Evolutionary conservation across 2,797 vertebrate genomes (phyloP).

Genomic region (Brachymystax lenok): DNA sequence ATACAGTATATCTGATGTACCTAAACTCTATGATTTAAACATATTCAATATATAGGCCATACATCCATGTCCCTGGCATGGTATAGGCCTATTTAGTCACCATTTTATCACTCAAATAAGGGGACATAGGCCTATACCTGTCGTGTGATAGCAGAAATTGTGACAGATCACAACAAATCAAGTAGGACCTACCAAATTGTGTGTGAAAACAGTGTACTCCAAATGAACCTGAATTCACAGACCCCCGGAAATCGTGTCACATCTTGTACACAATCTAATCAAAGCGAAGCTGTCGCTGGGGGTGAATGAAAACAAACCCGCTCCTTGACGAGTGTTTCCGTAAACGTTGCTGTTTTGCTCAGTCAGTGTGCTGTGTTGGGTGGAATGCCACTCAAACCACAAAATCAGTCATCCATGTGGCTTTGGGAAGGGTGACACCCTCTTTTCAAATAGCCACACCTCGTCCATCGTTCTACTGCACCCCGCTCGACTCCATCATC

Average conservation of each 20-base stretch:
- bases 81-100: not conserved
- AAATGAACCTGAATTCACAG: slow-evolving; percentile 35
- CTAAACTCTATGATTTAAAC: not conserved
- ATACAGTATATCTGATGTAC: too few species aligned
- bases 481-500: slow-evolving; percentile 46
- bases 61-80: not conserved
- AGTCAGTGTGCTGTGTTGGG: slow-evolving; percentile 40
- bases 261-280: slow-evolving; percentile 49
- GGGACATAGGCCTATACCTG: slow-evolving; percentile 18
- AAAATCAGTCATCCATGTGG: slow-evolving; percentile 47
- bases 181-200: slow-evolving; percentile 42
- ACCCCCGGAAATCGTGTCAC: slow-evolving; percentile 50
- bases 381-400: slow-evolving; percentile 56
- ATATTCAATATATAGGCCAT: not conserved
- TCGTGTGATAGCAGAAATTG: slow-evolving; percentile 28
- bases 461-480: slow-evolving; percentile 20
- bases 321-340: slow-evolving; percentile 73
- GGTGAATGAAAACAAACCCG: slow-evolving; percentile 69
- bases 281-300: slow-evolving; percentile 50
- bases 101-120: slow-evolving; percentile 16
- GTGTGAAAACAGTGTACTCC: slow-evolving; percentile 50
- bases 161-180: slow-evolving; percentile 58
- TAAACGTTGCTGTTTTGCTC: slow-evolving; percentile 57
- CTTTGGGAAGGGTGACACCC: slow-evolving; percentile 28
- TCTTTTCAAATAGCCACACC: slow-evolving; percentile 49